Percentiles rank a stretch among this genome's conserved stretches.
Evolutionary conservation across 2,113 vertebrate species (phyloP).

Genomic region (Fregata magnificens): DNA sequence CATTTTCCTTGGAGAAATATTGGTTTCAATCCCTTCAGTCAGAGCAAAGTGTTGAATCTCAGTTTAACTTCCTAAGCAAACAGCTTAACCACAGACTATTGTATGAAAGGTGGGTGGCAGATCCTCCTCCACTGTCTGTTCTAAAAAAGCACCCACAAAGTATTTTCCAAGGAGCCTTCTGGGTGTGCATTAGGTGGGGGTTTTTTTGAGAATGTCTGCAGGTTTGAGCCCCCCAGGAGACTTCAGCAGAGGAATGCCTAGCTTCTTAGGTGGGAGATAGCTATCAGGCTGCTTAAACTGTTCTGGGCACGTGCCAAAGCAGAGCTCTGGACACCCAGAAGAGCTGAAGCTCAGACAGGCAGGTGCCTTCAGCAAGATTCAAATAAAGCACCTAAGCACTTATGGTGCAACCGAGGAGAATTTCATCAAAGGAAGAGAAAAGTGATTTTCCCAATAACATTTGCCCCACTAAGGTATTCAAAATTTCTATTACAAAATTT

Average conservation of each 20-base stretch:
- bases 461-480: neutral
- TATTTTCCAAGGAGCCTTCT: conserved; percentile 20
- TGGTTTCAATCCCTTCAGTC: neutral
- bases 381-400: neutral
- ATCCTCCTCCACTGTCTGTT: conserved; percentile 19
- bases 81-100: neutral
- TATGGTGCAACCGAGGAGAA: neutral
- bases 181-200: neutral
- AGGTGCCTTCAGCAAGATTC: conserved; percentile 48
- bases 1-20: neutral
- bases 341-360: conserved; percentile 42
- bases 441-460: neutral
- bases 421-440: conserved; percentile 14
- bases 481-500: neutral
- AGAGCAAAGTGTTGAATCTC: neutral
- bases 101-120: conserved; percentile 35
- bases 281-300: conserved; percentile 53
- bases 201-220: conserved; percentile 13
- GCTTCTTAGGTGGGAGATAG: conserved; percentile 50
- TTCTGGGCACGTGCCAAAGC: conserved; percentile 41
- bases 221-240: conserved; percentile 25
- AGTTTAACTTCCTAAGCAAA: neutral
- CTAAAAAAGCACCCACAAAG: conserved; percentile 22
- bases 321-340: conserved; percentile 51
- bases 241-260: conserved; percentile 23